These are phyloP conservation scores for Colostygia pectinataria DNA, from an alignment of 2,888 invertebrate species.

Conservation along the genomic window DNA sequence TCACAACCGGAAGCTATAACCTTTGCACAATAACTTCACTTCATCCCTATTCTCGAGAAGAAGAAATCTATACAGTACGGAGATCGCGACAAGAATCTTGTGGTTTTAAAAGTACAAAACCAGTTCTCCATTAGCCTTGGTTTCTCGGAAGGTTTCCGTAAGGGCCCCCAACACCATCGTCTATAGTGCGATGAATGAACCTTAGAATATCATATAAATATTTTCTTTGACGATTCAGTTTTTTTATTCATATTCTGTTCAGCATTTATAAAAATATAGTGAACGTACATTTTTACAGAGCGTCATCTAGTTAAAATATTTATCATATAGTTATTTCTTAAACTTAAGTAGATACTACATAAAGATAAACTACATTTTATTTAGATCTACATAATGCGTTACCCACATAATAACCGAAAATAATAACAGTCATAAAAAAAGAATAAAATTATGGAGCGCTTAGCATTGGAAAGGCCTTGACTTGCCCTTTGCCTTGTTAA, in stretches of 20 bases:
- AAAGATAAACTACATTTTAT: too few relatives aligned
- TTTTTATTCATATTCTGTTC: too few relatives aligned
- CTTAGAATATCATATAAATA: too few relatives aligned
- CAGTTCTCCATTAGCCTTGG: conserved; percentile 68
- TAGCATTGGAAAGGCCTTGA: conserved; percentile 30
- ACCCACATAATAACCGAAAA: too few relatives aligned
- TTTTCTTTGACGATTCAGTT: too few relatives aligned
- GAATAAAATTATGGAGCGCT: conserved; percentile 17
- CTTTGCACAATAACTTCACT: conserved; percentile 7
- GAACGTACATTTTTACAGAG: too few relatives aligned
- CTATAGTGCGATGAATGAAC: conserved; percentile 43
- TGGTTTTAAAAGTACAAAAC: conserved; percentile 52
- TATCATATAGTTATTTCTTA: too few relatives aligned
- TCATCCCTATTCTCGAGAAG: neutral
- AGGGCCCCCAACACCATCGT: conserved; percentile 54
- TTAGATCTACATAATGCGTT: neutral
- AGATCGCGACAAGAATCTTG: conserved; percentile 21
- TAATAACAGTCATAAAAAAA: conserved; percentile 1
- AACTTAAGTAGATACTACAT: too few relatives aligned
- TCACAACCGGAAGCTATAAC: conserved; percentile 2
- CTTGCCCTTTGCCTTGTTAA: conserved; percentile 55
- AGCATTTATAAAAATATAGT: too few relatives aligned
- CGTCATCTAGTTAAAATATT: too few relatives aligned
- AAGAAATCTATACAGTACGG: neutral
- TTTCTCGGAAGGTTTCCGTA: conserved; percentile 64